phyloP scores from a whole-genome alignment of 35 echinoderm and acorn worm genomes.

The Strongylocentrotus purpuratus region DNA sequence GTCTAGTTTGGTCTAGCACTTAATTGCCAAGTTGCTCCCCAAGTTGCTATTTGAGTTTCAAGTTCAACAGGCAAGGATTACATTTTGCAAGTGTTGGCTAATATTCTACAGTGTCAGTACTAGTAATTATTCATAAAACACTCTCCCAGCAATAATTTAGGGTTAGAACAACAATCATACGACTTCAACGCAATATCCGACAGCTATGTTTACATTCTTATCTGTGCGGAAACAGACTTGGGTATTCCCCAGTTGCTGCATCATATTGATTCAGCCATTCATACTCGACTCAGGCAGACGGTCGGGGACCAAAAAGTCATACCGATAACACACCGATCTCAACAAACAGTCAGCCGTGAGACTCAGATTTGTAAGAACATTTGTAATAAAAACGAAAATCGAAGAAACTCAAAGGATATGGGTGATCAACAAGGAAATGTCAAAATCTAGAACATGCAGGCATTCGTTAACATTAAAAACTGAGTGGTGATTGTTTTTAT shows the following conservation, averaged over 20 bases:
- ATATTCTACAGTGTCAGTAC: too few species aligned
- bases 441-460: background rate
- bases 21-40: too few species aligned
- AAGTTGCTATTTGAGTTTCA: too few species aligned
- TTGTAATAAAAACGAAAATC: too few species aligned
- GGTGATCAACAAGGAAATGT: background rate
- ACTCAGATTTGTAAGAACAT: background rate
- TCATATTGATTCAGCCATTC: background rate
- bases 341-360: background rate
- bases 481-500: background rate
- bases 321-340: background rate
- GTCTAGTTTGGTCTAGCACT: too few species aligned
- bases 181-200: background rate
- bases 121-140: too few species aligned
- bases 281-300: too few species aligned
- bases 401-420: background rate
- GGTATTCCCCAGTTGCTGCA: background rate
- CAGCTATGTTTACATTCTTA: background rate
- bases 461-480: background rate
- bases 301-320: background rate
- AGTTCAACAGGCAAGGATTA: too few species aligned
- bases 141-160: background rate
- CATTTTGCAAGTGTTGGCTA: too few species aligned
- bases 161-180: background rate
- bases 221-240: background rate